phyloP scores from a whole-genome alignment of 2,888 invertebrate species.

The Leptodirus hochenwartii region DNA sequence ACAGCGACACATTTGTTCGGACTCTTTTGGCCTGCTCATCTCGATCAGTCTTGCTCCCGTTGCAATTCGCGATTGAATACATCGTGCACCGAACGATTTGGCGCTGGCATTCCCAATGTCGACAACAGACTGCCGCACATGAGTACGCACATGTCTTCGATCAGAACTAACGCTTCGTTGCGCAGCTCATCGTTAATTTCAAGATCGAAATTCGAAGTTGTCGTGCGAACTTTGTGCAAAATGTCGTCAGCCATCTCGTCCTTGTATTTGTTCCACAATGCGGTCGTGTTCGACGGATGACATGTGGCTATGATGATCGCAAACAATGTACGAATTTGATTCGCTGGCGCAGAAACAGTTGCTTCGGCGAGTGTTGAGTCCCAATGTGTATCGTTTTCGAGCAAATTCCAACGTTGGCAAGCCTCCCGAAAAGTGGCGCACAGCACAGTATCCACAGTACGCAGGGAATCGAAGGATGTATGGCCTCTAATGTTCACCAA shows the following conservation, averaged over 20 bases:
- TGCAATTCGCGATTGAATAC: conserved; percentile 10
- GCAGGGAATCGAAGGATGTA: conserved; percentile 8
- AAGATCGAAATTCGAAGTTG: background rate
- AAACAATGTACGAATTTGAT: conserved; percentile 12
- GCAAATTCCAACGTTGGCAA: conserved; percentile 8
- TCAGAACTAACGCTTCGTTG: conserved; percentile 17
- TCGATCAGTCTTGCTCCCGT: conserved; percentile 11
- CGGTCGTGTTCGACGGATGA: conserved; percentile 5
- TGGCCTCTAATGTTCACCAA: conserved; percentile 10
- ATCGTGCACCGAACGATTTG: conserved; percentile 4
- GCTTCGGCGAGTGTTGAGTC: conserved; percentile 10
- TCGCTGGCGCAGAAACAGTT: conserved; percentile 8
- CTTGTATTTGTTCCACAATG: conserved; percentile 8
- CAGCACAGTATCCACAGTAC: conserved; percentile 8
- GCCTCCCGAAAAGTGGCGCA: conserved; percentile 7
- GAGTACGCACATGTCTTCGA: conserved; percentile 15
- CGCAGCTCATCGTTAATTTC: conserved; percentile 12
- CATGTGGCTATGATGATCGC: conserved; percentile 12
- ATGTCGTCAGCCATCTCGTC: conserved; percentile 8
- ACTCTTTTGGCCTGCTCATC: conserved; percentile 10
- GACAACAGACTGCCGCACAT: conserved; percentile 2
- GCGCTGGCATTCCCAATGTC: conserved; percentile 6
- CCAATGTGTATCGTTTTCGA: conserved; percentile 12
- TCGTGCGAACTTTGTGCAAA: conserved; percentile 7
- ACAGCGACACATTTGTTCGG: conserved; percentile 10